Evolutionary conservation across 2,797 vertebrate genomes (phyloP), one percentile per base, ranked within the genome.

Genomic region (Melopsittacus undulatus): DNA sequence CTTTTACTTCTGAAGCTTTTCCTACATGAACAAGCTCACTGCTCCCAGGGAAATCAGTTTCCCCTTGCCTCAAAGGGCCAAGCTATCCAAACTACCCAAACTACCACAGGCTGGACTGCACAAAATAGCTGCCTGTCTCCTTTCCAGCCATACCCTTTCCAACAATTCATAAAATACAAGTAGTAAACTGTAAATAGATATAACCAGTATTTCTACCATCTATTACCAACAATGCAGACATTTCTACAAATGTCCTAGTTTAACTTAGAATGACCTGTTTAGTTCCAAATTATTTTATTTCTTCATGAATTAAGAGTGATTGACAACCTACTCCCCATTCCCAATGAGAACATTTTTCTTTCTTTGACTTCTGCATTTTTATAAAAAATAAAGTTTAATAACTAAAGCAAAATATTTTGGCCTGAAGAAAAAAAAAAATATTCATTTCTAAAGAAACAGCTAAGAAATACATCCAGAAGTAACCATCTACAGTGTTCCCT

Each of bases 111-210:
- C 48, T 69, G 74, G n/a, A 42, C 29, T 63, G 30, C n/a, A 56
- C 46, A 66, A 32, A 79, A 56, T 1, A 36, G 22, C 52, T 12
- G 5, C 10, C 54, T 18, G 24, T 36, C 51, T 38, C 30, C 59
- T 48, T 34, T 36, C 15, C 36, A 81, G 54, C 12, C n/a, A 21
- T 9, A 34, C 17, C 7, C 40, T 40, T 34, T 49, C 59, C 46
- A 76, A 64, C 10, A 40, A 56, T 4, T 54, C 14, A 0, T 8
- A 45, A 34, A 23, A 57, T 10, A 23, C 18, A 56, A 0, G 0
- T 3, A 26, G 14, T 10, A 49, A 78, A 23, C 13, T 49, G 30
- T 32, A 63, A 83, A 59, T 0, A 68, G 10, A 74, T 4, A 14
- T 9, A 66, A 43, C 3, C 32, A 62, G 2, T 34, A 57, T 26